Conservation (phyloP, 37 sponge, comb jelly and placozoan genomes). For the Mnemiopsis leidyi region DNA sequence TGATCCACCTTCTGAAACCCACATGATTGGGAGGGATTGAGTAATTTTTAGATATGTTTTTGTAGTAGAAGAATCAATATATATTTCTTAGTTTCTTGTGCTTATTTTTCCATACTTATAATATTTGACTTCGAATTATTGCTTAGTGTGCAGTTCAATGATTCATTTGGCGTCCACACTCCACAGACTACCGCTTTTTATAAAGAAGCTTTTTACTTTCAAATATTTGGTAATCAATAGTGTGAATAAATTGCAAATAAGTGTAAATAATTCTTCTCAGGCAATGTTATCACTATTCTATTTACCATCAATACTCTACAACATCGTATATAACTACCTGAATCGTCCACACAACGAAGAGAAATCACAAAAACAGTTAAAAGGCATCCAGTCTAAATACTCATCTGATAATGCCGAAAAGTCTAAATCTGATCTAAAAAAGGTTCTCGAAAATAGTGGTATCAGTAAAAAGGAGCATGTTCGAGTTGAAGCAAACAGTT, state of each 20-base stretch:
- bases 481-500: background rate
- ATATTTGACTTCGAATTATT: too few species aligned
- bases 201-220: too few species aligned
- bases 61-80: too few species aligned
- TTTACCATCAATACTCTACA: background rate
- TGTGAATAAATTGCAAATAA: too few species aligned
- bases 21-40: constrained; percentile 65
- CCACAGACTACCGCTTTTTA: too few species aligned
- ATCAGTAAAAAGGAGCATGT: background rate
- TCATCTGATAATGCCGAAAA: background rate
- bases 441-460: background rate
- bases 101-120: too few species aligned
- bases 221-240: too few species aligned
- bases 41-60: too few species aligned
- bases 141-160: too few species aligned
- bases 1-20: constrained; percentile 73
- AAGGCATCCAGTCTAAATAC: background rate
- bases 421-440: background rate
- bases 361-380: background rate
- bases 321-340: background rate
- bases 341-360: background rate
- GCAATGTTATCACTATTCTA: constrained; percentile 39
- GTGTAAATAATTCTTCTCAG: too few species aligned
- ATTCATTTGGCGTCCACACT: too few species aligned
- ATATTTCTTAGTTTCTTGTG: too few species aligned